A percentile compares a stretch with the other conserved stretches of the same genome.
Conservation (phyloP, 1,140 invertebrate species). For the Trichogramma pretiosum region DNA sequence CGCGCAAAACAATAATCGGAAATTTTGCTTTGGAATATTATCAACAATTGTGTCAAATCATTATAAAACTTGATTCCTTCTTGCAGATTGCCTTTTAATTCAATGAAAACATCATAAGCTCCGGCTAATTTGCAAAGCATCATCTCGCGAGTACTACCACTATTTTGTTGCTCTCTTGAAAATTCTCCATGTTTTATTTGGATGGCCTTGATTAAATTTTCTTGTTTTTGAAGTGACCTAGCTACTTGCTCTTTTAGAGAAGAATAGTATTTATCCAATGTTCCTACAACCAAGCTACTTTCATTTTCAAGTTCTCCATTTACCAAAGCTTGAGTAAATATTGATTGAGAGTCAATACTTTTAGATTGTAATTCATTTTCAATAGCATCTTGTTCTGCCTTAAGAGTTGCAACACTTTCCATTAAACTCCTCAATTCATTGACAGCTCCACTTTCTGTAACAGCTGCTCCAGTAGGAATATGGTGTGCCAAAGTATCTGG, state of each 20-base stretch:
- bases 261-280: slow-evolving; percentile 69
- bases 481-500: slow-evolving; percentile 54
- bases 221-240: slow-evolving; percentile 71
- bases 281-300: slow-evolving; percentile 65
- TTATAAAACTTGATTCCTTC: slow-evolving; percentile 99
- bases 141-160: slow-evolving; percentile 62
- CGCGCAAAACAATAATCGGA: slow-evolving; percentile 97
- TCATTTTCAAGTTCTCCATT: slow-evolving; percentile 85
- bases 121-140: slow-evolving; percentile 78
- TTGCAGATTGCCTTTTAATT: slow-evolving; percentile 80
- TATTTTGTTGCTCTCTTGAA: slow-evolving; percentile 58
- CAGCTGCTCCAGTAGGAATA: slow-evolving; percentile 53
- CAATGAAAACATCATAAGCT: slow-evolving; percentile 85
- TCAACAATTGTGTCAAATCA: slow-evolving; percentile 75
- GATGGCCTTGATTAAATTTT: slow-evolving; percentile 66
- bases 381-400: slow-evolving; percentile 79
- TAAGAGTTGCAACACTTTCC: slow-evolving; percentile 58
- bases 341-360: slow-evolving; percentile 75
- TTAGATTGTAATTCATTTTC: slow-evolving; percentile 80
- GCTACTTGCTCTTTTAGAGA: slow-evolving; percentile 72
- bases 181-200: slow-evolving; percentile 66
- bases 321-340: slow-evolving; percentile 70
- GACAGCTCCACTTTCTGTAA: slow-evolving; percentile 54
- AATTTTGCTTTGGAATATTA: slow-evolving; percentile 80
- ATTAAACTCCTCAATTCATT: slow-evolving; percentile 68